Percentiles rank a stretch among this genome's conserved stretches.
Evolutionary conservation across 2,113 vertebrate genomes (phyloP).

Genomic region (Sorex araneus): DNA sequence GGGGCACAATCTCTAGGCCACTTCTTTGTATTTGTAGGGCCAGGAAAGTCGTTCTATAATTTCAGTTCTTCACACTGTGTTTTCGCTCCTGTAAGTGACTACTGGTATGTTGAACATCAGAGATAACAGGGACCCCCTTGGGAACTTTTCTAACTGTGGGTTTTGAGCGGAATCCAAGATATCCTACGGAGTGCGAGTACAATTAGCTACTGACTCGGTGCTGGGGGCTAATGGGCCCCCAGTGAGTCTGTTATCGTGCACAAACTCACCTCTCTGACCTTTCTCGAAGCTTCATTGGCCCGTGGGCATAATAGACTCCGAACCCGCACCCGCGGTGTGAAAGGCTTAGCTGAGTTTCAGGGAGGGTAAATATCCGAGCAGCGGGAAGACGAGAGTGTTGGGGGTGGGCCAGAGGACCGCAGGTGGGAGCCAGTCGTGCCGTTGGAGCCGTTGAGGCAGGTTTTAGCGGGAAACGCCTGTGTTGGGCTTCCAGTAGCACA

Average conservation of each 20-base stretch:
- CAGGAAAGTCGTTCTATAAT: background rate
- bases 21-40: background rate
- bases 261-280: background rate
- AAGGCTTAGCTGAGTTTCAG: background rate
- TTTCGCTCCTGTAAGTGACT: background rate
- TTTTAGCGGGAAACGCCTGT: too few relatives aligned
- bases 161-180: slow-evolving; percentile 25
- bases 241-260: background rate
- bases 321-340: background rate
- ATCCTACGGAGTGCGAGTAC: background rate
- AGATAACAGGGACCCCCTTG: background rate
- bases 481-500: too few relatives aligned
- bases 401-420: too few relatives aligned
- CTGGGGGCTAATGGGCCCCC: background rate
- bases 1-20: background rate
- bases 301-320: background rate
- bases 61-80: background rate
- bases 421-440: too few relatives aligned
- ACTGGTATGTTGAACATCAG: background rate
- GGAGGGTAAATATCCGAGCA: background rate
- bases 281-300: background rate
- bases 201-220: background rate
- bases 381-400: too few relatives aligned
- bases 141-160: background rate
- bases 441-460: too few relatives aligned